Evolutionary conservation across 2,888 invertebrate genomes (phyloP).

Genomic region (Yponomeuta malinellus): DNA sequence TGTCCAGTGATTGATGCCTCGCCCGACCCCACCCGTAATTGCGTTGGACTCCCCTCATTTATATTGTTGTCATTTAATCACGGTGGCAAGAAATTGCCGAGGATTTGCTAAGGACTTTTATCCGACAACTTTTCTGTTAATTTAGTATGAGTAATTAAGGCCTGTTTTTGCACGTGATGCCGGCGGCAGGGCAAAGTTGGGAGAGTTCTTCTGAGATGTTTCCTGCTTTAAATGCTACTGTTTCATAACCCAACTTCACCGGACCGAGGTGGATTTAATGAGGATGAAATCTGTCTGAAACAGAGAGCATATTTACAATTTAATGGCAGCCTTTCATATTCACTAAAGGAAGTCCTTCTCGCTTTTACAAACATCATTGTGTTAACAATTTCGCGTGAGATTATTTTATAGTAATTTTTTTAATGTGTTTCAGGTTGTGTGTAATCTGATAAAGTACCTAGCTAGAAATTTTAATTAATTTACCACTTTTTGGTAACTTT

Average conservation of each 20-base stretch:
- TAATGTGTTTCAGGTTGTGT: too few species aligned
- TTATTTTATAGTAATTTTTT: not conserved
- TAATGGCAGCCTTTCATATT: not conserved
- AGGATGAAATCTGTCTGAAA: not conserved
- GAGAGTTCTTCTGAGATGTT: not conserved
- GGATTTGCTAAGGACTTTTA: slow-evolving; percentile 7
- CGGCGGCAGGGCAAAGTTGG: not conserved
- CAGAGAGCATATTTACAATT: not conserved
- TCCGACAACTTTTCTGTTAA: slow-evolving; percentile 9
- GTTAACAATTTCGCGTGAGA: not conserved
- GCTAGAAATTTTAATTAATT: too few species aligned
- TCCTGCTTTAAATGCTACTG: not conserved
- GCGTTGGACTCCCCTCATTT: slow-evolving; percentile 40
- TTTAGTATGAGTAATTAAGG: slow-evolving; percentile 11
- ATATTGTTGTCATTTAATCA: slow-evolving; percentile 59
- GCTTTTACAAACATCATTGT: not conserved
- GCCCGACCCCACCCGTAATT: slow-evolving; percentile 10
- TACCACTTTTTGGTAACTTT: too few species aligned
- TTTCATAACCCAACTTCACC: not conserved
- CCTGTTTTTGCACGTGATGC: slow-evolving; percentile 3
- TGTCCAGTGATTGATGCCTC: slow-evolving; percentile 31
- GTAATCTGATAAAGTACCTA: too few species aligned
- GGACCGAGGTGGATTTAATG: not conserved
- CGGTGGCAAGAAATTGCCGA: slow-evolving; percentile 22
- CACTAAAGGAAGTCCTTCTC: not conserved